phyloP scores from a whole-genome alignment of 1,140 invertebrate genomes.

The Archivesica marissinica region DNA sequence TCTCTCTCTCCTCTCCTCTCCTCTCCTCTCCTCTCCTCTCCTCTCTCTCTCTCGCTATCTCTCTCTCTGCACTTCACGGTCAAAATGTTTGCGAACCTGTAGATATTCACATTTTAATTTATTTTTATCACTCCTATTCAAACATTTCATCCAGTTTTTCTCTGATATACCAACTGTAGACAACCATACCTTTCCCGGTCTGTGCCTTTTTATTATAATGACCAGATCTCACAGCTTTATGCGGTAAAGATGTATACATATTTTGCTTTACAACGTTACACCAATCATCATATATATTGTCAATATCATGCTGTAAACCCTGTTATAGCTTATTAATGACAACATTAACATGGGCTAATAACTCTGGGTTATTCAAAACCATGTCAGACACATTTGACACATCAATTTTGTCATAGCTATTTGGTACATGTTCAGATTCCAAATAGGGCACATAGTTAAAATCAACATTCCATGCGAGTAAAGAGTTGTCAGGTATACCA shows the following conservation, averaged over 20 bases:
- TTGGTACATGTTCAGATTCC: neutral
- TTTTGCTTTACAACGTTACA: neutral
- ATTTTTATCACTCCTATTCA: neutral
- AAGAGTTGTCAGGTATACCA: slow-evolving; percentile 10
- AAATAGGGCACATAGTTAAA: too few relatives aligned
- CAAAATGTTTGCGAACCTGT: neutral
- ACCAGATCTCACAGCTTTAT: neutral
- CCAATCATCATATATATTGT: slow-evolving; percentile 16
- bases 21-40: too few relatives aligned
- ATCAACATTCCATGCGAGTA: slow-evolving; percentile 16
- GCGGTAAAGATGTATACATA: slow-evolving; percentile 1
- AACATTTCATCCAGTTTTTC: slow-evolving; percentile 23
- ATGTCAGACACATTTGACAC: neutral
- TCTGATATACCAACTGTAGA: neutral
- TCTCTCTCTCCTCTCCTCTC: too few relatives aligned
- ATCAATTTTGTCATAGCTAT: slow-evolving; percentile 7
- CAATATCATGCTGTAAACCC: neutral
- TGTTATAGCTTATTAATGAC: slow-evolving; percentile 22
- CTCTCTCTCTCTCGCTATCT: too few relatives aligned
- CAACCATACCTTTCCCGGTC: slow-evolving; percentile 3
- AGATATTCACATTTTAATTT: neutral
- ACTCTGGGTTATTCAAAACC: neutral
- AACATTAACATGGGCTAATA: neutral
- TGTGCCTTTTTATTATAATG: neutral
- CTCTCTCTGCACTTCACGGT: neutral